Evolutionary conservation across 92 coral and sea anemone genomes (phyloP).

Genomic region (Blastomussa wellsi): DNA sequence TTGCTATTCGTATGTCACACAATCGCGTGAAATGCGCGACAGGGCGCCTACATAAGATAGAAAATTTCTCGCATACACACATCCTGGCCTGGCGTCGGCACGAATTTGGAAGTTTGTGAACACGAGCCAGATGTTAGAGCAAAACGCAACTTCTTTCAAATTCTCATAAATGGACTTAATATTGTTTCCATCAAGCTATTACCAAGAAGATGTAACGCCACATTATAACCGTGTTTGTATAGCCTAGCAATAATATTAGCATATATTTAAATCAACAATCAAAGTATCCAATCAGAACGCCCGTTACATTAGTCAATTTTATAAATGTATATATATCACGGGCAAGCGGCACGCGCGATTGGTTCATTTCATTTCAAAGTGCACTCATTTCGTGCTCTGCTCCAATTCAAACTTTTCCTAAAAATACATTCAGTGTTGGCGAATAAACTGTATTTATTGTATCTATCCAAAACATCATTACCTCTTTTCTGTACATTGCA

Average conservation of each 20-base stretch:
- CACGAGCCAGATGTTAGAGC: background rate
- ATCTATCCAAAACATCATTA: background rate
- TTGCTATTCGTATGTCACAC: background rate
- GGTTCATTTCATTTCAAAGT: background rate
- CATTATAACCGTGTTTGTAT: background rate
- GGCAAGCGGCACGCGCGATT: conserved; percentile 1
- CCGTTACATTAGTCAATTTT: background rate
- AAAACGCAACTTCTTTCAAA: background rate
- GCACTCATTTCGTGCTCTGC: background rate
- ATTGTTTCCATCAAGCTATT: background rate
- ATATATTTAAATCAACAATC: no score
- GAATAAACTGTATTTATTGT: background rate
- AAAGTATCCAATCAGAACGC: background rate
- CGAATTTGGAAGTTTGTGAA: background rate
- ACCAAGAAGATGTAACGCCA: background rate
- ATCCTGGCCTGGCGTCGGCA: no score
- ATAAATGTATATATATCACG: background rate
- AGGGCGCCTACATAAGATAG: background rate
- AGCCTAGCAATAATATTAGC: no score
- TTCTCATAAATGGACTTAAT: background rate
- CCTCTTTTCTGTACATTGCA: background rate
- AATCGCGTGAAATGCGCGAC: background rate
- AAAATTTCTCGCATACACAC: no score
- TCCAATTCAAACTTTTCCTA: background rate
- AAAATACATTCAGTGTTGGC: background rate